Conservation (phyloP, 2,113 vertebrate genomes). For the Colinus virginianus region DNA sequence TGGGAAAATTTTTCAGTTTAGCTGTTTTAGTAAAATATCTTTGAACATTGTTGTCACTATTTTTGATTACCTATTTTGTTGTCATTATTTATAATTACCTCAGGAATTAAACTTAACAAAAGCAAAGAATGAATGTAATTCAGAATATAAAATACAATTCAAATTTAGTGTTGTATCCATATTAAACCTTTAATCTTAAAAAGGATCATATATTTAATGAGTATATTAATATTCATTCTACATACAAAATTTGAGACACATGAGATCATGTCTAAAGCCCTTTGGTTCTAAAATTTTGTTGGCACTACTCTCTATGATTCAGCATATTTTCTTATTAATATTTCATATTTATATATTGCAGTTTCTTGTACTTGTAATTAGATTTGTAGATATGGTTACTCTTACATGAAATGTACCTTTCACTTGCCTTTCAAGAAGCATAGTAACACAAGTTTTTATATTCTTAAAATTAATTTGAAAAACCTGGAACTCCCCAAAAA, state of each 20-base stretch:
- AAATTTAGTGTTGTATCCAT: background rate
- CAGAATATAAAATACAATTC: background rate
- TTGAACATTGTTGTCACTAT: background rate
- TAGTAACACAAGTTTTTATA: background rate
- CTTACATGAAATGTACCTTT: background rate
- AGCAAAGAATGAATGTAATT: conserved; percentile 2
- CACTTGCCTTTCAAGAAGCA: background rate
- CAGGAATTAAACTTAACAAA: background rate
- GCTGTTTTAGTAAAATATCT: background rate
- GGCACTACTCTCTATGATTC: background rate
- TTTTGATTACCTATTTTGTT: background rate
- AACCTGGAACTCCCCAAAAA: background rate
- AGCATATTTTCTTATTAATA: background rate
- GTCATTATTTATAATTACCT: background rate
- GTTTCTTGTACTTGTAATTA: background rate
- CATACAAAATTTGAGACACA: background rate
- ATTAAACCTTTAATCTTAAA: background rate
- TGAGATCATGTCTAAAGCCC: background rate
- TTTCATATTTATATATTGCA: background rate
- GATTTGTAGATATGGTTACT: background rate
- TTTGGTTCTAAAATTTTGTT: background rate
- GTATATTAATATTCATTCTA: background rate
- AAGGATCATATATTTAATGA: background rate
- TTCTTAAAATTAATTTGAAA: conserved; percentile 2
- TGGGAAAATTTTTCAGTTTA: background rate